Evolutionary conservation across 1,140 invertebrate genomes (phyloP).

Genomic region (Plodia interpunctella): DNA sequence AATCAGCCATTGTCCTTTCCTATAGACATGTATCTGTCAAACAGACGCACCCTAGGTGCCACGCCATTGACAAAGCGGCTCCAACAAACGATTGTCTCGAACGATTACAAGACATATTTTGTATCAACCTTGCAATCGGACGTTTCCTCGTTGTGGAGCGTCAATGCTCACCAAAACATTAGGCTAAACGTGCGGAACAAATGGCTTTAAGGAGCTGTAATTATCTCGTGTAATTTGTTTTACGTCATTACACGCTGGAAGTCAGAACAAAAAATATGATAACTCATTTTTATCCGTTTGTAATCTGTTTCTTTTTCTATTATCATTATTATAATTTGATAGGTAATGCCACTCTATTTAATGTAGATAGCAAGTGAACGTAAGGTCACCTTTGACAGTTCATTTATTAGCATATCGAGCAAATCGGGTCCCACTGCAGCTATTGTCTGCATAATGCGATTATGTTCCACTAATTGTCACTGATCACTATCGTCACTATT

Average conservation of each 20-base stretch:
- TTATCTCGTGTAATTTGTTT: neutral
- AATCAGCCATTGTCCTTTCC: slow-evolving; percentile 5
- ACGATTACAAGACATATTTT: slow-evolving; percentile 14
- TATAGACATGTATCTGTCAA: slow-evolving; percentile 19
- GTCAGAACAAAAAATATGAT: neutral
- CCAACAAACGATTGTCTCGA: slow-evolving; percentile 10
- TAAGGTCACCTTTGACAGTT: slow-evolving; percentile 26
- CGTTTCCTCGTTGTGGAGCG: slow-evolving; percentile 9
- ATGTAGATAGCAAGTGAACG: slow-evolving; percentile 17
- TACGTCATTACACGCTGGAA: neutral
- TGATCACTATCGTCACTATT: slow-evolving; percentile 18
- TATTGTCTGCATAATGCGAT: slow-evolving; percentile 14
- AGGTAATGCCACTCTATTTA: slow-evolving; percentile 1
- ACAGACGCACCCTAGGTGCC: neutral
- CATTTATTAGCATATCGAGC: slow-evolving; percentile 25
- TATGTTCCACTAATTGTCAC: slow-evolving; percentile 19
- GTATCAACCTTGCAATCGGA: slow-evolving; percentile 14
- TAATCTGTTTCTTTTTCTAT: neutral
- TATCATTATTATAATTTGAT: neutral
- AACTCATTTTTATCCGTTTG: neutral
- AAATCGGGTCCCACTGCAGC: slow-evolving; percentile 13
- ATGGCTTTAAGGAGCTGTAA: neutral
- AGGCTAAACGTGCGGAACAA: neutral
- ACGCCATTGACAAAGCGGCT: slow-evolving; percentile 4
- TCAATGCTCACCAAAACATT: neutral